Conservation (phyloP, 2,888 invertebrate species). For the Polydrusus cervinus region DNA sequence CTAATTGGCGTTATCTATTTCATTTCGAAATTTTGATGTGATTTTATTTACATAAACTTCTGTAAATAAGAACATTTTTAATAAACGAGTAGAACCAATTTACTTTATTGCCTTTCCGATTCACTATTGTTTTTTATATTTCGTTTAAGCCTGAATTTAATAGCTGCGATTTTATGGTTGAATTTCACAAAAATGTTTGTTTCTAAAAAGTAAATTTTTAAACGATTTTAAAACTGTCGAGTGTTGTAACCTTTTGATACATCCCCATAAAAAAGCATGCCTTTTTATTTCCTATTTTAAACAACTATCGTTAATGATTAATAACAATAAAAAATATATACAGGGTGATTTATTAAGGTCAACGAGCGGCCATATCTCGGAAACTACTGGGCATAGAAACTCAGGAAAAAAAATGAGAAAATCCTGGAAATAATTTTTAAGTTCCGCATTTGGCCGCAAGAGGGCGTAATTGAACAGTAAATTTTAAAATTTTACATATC, state of each 20-base stretch:
- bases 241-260: neutral
- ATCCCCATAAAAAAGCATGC: neutral
- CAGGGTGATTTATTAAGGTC: too few species aligned
- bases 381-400: too few species aligned
- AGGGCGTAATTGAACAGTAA: too few species aligned
- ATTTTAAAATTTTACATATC: too few species aligned
- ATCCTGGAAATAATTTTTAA: too few species aligned
- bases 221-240: neutral
- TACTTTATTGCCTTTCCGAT: constrained; percentile 33
- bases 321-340: neutral
- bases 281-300: neutral
- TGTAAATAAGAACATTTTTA: constrained; percentile 39
- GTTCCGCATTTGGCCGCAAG: too few species aligned
- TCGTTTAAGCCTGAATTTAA: constrained; percentile 31
- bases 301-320: neutral
- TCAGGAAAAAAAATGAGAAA: too few species aligned
- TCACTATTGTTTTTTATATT: constrained; percentile 28
- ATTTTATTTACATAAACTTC: constrained; percentile 10
- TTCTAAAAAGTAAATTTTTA: neutral
- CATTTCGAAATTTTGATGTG: too few species aligned
- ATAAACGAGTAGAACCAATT: constrained; percentile 41
- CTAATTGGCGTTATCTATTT: too few species aligned
- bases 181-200: constrained; percentile 6
- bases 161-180: constrained; percentile 7
- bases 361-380: too few species aligned